Evolutionary conservation across 2,113 vertebrate genomes (phyloP).

Genomic region (Indri indri): DNA sequence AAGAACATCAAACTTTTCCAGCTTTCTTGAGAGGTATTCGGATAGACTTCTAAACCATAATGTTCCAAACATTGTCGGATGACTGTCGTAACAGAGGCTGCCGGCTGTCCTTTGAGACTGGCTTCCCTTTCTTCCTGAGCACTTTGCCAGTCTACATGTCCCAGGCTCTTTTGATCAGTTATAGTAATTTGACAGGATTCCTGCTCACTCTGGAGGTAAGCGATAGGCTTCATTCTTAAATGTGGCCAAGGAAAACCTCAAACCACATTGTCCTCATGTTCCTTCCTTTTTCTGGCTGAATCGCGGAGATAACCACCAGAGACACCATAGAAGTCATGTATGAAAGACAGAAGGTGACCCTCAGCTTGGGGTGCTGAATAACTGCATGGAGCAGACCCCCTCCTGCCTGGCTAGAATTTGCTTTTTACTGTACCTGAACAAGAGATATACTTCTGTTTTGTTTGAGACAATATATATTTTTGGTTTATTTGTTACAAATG

Average conservation of each 20-base stretch:
- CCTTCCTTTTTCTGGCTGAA: neutral
- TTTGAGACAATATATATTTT: neutral
- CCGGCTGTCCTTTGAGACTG: neutral
- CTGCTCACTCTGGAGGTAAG: neutral
- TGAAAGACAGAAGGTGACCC: neutral
- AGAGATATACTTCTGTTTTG: neutral
- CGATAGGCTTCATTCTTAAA: neutral
- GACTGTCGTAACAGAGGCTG: accelerated
- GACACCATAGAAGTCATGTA: neutral
- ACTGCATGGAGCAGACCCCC: neutral
- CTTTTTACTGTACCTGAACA: neutral
- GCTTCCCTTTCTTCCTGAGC: neutral
- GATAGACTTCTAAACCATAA: neutral
- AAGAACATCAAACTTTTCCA: neutral
- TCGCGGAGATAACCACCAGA: neutral
- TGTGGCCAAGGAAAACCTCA: neutral
- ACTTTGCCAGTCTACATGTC: neutral
- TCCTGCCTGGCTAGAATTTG: neutral
- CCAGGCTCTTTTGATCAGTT: neutral
- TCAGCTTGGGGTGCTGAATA: neutral
- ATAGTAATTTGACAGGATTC: neutral
- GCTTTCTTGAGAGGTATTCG: neutral
- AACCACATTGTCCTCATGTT: neutral
- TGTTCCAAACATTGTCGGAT: neutral
- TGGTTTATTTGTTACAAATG: neutral